phyloP scores from a whole-genome alignment of 2,113 vertebrate species.

The Hyaena hyaena region DNA sequence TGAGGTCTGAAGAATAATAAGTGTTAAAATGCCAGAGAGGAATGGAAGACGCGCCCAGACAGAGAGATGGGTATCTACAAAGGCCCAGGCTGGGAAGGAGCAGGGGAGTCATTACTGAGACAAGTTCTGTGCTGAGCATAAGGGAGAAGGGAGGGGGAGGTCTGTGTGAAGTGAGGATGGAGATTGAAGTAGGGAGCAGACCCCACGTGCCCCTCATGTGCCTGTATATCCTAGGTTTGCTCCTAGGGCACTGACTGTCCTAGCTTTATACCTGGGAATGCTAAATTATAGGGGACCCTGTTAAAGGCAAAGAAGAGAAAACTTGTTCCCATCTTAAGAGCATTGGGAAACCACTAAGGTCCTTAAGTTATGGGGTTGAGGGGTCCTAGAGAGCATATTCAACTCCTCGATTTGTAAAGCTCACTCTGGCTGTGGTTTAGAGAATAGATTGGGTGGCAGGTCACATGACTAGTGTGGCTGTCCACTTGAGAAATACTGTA shows the following conservation, averaged over 20 bases:
- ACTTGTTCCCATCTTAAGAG: background rate
- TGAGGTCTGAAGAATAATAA: background rate
- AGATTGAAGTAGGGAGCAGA: background rate
- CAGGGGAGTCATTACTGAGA: accelerated
- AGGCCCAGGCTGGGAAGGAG: accelerated
- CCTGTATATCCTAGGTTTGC: no score
- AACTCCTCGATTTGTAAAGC: background rate
- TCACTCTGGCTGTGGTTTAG: background rate
- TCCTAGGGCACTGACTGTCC: background rate
- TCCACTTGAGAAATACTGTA: no score
- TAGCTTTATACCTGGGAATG: background rate
- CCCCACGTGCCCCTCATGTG: background rate
- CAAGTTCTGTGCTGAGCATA: background rate
- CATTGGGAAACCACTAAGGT: background rate
- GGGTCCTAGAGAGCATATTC: accelerated
- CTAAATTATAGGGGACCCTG: background rate
- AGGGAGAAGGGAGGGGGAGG: background rate
- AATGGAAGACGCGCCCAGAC: background rate
- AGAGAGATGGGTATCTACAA: background rate
- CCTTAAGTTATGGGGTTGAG: no score
- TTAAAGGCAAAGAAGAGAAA: background rate
- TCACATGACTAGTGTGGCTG: background rate
- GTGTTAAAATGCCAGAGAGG: background rate
- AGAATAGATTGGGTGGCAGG: no score
- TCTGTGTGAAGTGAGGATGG: background rate